Evolutionary conservation across 1,140 invertebrate species (phyloP), one percentile per base, ranked within the genome.

Genomic region (Lucilia cuprina): DNA sequence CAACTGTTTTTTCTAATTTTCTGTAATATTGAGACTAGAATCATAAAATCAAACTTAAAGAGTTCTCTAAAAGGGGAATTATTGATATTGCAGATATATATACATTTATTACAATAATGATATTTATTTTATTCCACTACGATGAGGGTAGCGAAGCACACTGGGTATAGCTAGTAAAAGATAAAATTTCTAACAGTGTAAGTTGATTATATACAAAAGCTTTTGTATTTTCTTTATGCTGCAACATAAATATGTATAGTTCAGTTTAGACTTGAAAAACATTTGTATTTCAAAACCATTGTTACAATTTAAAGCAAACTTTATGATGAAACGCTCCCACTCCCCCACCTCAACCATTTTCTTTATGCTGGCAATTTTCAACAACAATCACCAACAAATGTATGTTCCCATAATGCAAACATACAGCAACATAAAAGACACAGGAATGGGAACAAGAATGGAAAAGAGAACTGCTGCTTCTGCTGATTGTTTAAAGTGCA

Each of bases 401-500:
- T 41, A 41, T 41, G 41, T 41, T 41, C 41, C 41, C 41, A 41
- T 41, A 41, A 41, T 41, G 41, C 10, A 2, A 41, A 41, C 41
- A 41, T 41, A 41, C 41, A 30, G 25, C 25, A 41, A 41, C 5
- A 41, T 41, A 41, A 60, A 60, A 60, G 50, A 60, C 50, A 17
- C 50, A 13, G 13, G n/a, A 17, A n/a, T n/a, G 55, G 14, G 55
- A n/a, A n/a, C 14, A n/a, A 30, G 25, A 30, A 30, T 30, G 25
- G 25, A 30, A 30, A n/a, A n/a, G 55, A 5, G 50, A 12, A 5
- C 50, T 14, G 10, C 50, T 17, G 14, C 55, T 60, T 2, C 55
- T 60, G n/a, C 19, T 70, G 65, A 70, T 70, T 70, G 65, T 70
- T 70, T 70, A 70, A 70, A 70, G 19, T 70, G 65, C 65, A 70